Evolutionary conservation across 2,113 vertebrate species (phyloP).

Genomic region (Microtus richardsoni): DNA sequence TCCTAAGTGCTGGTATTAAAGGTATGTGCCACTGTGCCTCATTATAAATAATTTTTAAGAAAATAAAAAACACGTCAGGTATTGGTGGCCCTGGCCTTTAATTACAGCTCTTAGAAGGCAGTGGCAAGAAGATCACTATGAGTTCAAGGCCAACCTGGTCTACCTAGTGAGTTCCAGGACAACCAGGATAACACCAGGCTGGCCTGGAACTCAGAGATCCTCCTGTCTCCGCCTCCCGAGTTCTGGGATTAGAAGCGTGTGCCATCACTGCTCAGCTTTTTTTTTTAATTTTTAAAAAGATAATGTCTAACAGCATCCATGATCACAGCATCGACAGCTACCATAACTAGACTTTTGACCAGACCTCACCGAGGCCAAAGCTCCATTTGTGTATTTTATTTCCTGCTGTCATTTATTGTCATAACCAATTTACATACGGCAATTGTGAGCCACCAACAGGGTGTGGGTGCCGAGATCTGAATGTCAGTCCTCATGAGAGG

Average conservation of each 20-base stretch:
- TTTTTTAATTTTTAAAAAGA: not conserved
- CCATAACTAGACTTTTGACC: not conserved
- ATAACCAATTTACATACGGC: not conserved
- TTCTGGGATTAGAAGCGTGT: not conserved
- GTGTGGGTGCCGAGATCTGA: not conserved
- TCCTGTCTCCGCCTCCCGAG: not conserved
- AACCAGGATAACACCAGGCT: not conserved
- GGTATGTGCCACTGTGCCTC: not conserved
- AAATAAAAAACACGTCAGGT: not conserved
- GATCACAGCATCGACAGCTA: not conserved
- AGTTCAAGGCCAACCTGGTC: not conserved
- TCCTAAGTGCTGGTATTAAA: not conserved
- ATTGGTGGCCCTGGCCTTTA: not conserved
- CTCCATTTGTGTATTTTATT: not conserved
- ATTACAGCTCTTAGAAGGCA: not conserved
- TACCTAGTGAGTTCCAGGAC: not conserved
- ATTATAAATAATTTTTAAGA: not conserved
- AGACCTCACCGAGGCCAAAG: not conserved
- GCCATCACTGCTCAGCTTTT: not conserved
- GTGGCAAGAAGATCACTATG: not conserved
- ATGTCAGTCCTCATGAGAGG: not conserved
- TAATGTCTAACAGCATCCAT: not conserved
- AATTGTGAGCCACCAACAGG: not conserved
- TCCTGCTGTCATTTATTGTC: not conserved
- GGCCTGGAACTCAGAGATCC: not conserved